Evolutionary conservation across 2,888 invertebrate species (phyloP).

Genomic region (Allophyes oxyacanthae): DNA sequence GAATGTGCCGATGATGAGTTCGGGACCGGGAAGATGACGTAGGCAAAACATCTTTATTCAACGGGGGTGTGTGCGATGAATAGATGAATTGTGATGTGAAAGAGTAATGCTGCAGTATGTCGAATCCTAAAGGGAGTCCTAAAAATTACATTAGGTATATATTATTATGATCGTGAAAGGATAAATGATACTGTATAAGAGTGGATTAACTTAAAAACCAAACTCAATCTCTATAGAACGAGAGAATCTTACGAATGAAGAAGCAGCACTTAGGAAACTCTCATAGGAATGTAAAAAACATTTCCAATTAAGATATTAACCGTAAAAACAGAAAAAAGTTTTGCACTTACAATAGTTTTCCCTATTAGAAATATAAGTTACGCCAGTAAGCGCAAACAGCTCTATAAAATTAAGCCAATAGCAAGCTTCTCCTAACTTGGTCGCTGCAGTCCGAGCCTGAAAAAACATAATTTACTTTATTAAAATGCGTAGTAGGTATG

Average conservation of each 20-base stretch:
- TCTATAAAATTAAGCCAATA: conserved; percentile 96
- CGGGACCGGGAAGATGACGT: conserved; percentile 21
- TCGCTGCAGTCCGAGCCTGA: conserved; percentile 86
- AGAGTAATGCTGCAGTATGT: too few species aligned
- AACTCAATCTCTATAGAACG: neutral
- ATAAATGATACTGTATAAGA: too few species aligned
- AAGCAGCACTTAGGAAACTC: conserved; percentile 21
- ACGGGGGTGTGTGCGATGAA: neutral
- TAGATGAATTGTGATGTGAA: neutral
- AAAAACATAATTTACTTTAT: conserved; percentile 53
- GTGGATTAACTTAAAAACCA: too few species aligned
- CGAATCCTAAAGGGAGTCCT: too few species aligned
- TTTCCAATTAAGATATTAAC: neutral
- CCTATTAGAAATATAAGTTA: conserved; percentile 97
- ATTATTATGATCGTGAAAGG: too few species aligned
- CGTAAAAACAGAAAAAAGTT: conserved; percentile 3
- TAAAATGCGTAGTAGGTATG: too few species aligned
- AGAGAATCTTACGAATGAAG: conserved; percentile 22
- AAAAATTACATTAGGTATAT: too few species aligned
- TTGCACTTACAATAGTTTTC: conserved; percentile 97
- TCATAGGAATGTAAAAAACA: conserved; percentile 19
- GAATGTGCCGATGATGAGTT: conserved; percentile 17
- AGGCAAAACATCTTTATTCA: neutral
- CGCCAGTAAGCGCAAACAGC: conserved; percentile 95
- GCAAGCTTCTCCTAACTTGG: conserved; percentile 91